Evolutionary conservation across 2,797 vertebrate genomes (phyloP).

Genomic region (Anas bernieri): DNA sequence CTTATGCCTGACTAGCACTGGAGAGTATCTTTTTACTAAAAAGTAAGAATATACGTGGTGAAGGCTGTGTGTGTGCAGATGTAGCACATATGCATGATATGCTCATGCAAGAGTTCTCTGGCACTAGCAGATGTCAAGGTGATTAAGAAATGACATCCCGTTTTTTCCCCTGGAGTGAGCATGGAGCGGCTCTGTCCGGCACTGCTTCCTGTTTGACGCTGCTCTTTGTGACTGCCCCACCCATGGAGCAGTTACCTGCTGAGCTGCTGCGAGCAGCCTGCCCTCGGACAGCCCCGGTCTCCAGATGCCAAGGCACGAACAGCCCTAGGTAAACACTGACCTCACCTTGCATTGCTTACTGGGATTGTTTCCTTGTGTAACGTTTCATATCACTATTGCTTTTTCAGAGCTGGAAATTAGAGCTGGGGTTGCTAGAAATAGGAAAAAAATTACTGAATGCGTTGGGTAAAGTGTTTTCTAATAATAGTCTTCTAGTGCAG

Average conservation of each 20-base stretch:
- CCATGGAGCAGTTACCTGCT: accelerated
- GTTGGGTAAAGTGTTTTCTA: background rate
- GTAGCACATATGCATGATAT: accelerated
- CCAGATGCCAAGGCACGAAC: accelerated
- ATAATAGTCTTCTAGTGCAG: accelerated
- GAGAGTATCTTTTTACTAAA: background rate
- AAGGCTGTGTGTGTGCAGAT: too few species aligned
- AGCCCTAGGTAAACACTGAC: background rate
- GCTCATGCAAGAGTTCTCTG: background rate
- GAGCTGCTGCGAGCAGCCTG: background rate
- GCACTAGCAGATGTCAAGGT: background rate
- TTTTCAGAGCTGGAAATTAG: background rate
- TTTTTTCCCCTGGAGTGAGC: background rate
- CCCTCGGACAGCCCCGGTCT: accelerated
- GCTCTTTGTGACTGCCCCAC: accelerated
- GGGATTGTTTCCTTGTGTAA: background rate
- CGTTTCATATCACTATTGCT: background rate
- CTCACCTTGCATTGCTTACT: background rate
- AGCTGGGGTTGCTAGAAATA: background rate
- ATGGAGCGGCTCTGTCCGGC: accelerated
- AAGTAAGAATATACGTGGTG: background rate
- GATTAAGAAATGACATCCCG: background rate
- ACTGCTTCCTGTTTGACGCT: accelerated
- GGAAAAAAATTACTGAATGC: background rate
- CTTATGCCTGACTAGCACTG: background rate